Evolutionary conservation across 2,888 invertebrate genomes (phyloP).

Genomic region (Eristalis intricaria): DNA sequence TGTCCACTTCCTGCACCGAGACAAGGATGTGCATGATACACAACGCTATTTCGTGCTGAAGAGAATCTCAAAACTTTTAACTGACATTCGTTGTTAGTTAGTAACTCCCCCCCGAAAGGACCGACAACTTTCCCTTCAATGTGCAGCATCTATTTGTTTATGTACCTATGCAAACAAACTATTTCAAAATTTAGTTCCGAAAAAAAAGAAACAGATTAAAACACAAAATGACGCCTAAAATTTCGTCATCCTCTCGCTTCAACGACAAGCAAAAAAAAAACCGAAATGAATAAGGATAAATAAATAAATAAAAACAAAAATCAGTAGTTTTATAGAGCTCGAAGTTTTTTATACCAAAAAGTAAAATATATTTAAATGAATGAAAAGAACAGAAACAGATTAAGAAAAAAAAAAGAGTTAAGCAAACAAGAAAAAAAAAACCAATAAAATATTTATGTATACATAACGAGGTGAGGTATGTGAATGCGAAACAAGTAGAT

Average conservation of each 20-base stretch:
- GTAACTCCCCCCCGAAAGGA: not conserved
- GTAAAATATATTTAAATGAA: slow-evolving; percentile 46
- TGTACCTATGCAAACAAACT: slow-evolving; percentile 20
- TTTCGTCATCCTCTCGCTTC: slow-evolving; percentile 72
- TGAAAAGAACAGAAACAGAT: slow-evolving; percentile 21
- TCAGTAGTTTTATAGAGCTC: slow-evolving; percentile 70
- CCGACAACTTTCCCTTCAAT: not conserved
- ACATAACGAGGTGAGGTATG: slow-evolving; percentile 39
- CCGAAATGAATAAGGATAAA: not conserved
- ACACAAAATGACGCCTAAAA: slow-evolving; percentile 74
- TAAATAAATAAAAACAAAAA: slow-evolving; percentile 42
- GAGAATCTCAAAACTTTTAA: not conserved
- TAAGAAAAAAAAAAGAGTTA: slow-evolving; percentile 24
- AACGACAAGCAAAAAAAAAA: slow-evolving; percentile 22
- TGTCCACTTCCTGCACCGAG: not conserved
- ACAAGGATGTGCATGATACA: too few species aligned
- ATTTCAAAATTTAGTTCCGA: slow-evolving; percentile 20
- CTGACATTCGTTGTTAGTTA: not conserved
- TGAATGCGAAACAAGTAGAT: slow-evolving; percentile 35
- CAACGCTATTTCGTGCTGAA: not conserved
- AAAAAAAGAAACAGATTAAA: slow-evolving; percentile 63
- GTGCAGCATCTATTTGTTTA: slow-evolving; percentile 1
- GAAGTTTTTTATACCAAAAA: slow-evolving; percentile 69
- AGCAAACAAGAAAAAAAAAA: slow-evolving; percentile 15
- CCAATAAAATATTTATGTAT: slow-evolving; percentile 63